phyloP scores from a whole-genome alignment of 92 coral and sea anemone species.

The Chrysogorgia sp. region DNA sequence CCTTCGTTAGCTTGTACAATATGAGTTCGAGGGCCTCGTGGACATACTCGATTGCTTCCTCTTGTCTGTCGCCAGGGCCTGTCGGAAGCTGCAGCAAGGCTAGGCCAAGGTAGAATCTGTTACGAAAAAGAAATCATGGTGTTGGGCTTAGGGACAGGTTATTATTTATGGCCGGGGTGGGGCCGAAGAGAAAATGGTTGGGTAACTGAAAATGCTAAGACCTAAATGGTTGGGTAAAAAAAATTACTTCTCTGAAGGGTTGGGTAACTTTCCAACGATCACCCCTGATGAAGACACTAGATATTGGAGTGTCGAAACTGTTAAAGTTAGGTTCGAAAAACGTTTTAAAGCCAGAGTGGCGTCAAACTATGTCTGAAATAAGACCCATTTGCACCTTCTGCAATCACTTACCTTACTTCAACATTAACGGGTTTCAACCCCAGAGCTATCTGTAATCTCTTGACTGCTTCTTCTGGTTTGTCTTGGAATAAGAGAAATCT shows the following conservation, averaged over 20 bases:
- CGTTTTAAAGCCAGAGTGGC: too few species aligned
- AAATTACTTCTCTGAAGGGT: too few species aligned
- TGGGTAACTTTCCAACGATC: too few species aligned
- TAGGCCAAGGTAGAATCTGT: conserved; percentile 81
- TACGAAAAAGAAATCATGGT: neutral
- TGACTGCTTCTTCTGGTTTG: conserved; percentile 83
- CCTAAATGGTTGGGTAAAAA: too few species aligned
- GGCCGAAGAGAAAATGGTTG: too few species aligned
- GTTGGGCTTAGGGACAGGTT: too few species aligned
- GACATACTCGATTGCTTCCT: conserved; percentile 73
- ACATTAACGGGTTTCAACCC: conserved; percentile 83
- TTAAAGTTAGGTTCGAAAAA: neutral
- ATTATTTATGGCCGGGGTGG: too few species aligned
- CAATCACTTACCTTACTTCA: conserved; percentile 74
- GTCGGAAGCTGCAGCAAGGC: conserved; percentile 71
- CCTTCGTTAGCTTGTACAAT: conserved; percentile 54
- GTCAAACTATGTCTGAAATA: too few species aligned
- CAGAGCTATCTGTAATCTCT: conserved; percentile 73
- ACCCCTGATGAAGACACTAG: too few species aligned
- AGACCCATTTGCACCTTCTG: neutral
- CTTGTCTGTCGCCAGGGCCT: conserved; percentile 64
- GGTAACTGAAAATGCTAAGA: too few species aligned
- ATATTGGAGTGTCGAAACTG: too few species aligned
- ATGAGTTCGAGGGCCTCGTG: conserved; percentile 83
- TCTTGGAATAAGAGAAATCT: conserved; percentile 83